Percentiles rank a stretch among this genome's conserved stretches.
Conservation (phyloP, 2,113 vertebrate species). For the Propithecus coquereli region DNA sequence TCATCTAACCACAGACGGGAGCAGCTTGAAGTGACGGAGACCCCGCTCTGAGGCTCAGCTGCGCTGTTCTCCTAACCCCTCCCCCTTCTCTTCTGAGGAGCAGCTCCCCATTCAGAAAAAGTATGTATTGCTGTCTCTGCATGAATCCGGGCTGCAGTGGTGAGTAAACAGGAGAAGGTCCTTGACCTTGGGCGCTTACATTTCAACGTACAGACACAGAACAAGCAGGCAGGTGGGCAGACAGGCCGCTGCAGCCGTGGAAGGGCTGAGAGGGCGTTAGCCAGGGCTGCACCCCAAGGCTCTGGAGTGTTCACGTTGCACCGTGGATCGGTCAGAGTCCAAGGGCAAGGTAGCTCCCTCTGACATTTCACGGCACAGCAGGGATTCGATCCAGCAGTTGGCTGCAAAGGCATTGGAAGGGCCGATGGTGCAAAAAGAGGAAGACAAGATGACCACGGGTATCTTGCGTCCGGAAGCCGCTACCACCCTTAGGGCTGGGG, state of each 20-base stretch:
- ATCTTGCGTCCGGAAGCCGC: background rate
- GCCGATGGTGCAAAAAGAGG: background rate
- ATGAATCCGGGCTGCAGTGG: too few species aligned
- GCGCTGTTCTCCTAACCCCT: background rate
- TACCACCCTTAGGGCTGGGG: background rate
- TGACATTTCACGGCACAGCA: background rate
- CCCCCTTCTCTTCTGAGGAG: background rate
- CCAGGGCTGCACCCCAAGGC: background rate
- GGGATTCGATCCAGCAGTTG: background rate
- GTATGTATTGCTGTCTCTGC: background rate
- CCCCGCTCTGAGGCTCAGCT: background rate
- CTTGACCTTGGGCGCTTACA: background rate
- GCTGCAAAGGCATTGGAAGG: background rate
- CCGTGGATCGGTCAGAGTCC: background rate
- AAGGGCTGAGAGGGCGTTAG: background rate
- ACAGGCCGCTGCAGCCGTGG: background rate
- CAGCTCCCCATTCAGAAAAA: background rate
- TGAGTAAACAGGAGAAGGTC: background rate
- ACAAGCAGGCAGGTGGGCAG: background rate
- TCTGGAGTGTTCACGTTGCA: background rate
- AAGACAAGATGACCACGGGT: background rate
- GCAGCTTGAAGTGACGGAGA: too few species aligned
- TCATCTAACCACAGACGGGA: rapidly evolving
- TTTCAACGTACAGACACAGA: background rate
- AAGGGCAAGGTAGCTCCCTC: background rate